A percentile compares a stretch with the other conserved stretches of the same genome.
Evolutionary conservation across 2,113 vertebrate species (phyloP).

Genomic region (Ptilorrhoa leucosticta): DNA sequence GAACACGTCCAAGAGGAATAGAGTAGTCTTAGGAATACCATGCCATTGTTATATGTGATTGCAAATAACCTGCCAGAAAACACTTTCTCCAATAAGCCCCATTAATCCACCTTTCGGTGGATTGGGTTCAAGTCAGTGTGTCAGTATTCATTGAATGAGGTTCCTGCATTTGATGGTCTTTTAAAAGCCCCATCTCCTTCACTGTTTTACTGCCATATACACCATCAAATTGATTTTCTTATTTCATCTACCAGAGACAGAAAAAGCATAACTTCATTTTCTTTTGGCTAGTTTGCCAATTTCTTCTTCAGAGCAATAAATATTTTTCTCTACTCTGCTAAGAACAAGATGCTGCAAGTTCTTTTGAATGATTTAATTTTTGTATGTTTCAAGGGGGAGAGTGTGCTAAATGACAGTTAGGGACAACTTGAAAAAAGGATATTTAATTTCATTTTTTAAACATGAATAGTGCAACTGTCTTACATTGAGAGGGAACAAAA

Average conservation of each 20-base stretch:
- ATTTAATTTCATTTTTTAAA: background rate
- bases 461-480: background rate
- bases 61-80: background rate
- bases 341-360: background rate
- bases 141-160: background rate
- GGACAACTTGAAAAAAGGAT: background rate
- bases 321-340: background rate
- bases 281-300: background rate
- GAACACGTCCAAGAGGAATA: background rate
- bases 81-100: background rate
- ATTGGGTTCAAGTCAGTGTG: background rate
- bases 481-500: background rate
- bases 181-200: background rate
- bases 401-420: background rate
- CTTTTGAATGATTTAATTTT: background rate
- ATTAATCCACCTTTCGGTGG: background rate
- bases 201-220: background rate
- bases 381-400: fast-evolving
- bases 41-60: background rate
- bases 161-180: background rate
- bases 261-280: background rate
- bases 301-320: background rate
- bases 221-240: background rate
- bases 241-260: background rate
- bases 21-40: background rate